phyloP scores from a whole-genome alignment of 2,888 invertebrate genomes.

The Erynnis tages region DNA sequence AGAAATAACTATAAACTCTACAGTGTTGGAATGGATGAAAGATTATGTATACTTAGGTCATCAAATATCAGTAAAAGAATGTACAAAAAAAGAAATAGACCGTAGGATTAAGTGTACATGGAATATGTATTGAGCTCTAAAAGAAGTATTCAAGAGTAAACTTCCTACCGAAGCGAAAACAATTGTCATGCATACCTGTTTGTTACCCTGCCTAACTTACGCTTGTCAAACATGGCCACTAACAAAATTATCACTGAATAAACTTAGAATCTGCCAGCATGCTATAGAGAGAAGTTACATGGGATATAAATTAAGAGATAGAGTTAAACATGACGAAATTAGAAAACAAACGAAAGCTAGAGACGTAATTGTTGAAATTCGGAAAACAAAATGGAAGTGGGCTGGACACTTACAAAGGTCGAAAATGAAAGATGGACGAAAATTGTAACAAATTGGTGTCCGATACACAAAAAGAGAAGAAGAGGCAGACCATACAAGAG shows the following conservation, averaged over 20 bases:
- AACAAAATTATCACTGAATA: neutral
- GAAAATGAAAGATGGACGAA: neutral
- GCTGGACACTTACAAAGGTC: constrained; percentile 20
- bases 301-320: constrained; percentile 11
- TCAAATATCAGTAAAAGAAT: constrained; percentile 19
- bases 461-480: neutral
- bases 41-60: constrained; percentile 25
- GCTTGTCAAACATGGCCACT: constrained; percentile 22
- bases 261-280: constrained; percentile 10
- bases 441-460: constrained; percentile 12
- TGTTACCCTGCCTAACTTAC: constrained; percentile 15
- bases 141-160: constrained; percentile 3
- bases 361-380: constrained; percentile 2
- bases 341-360: constrained; percentile 17
- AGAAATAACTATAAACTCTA: neutral
- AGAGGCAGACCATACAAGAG: constrained; percentile 22
- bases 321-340: neutral
- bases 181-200: constrained; percentile 13
- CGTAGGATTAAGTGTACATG: constrained; percentile 24
- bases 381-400: constrained; percentile 22
- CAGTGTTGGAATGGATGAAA: neutral
- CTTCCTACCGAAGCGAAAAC: neutral
- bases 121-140: constrained; percentile 29
- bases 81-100: constrained; percentile 23
- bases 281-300: neutral